Conservation (phyloP, 1,140 invertebrate genomes). For the Nomia melanderi region DNA sequence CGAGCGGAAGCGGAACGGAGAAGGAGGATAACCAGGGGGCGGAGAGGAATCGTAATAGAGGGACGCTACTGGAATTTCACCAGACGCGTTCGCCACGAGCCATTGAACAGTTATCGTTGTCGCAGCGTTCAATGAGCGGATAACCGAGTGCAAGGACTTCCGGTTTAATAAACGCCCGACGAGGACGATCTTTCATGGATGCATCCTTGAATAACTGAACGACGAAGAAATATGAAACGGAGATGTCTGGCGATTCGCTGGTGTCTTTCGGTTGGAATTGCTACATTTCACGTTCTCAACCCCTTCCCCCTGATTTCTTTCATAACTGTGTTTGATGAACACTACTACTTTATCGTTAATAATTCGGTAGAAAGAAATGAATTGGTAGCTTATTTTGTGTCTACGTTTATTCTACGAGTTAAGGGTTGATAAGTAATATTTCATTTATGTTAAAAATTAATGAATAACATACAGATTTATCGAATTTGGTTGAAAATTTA, state of each 20-base stretch:
- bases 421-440: too few relatives aligned
- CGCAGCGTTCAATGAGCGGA: slow-evolving; percentile 62
- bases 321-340: too few relatives aligned
- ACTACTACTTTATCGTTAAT: too few relatives aligned
- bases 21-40: neutral
- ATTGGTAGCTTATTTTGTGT: too few relatives aligned
- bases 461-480: too few relatives aligned
- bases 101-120: slow-evolving; percentile 66
- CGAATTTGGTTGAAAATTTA: too few relatives aligned
- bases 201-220: slow-evolving; percentile 10
- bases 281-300: neutral
- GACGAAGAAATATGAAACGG: neutral
- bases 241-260: neutral
- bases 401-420: too few relatives aligned
- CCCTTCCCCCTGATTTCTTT: too few relatives aligned
- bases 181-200: slow-evolving; percentile 26
- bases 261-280: neutral
- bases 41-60: slow-evolving; percentile 43
- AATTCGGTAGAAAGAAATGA: too few relatives aligned
- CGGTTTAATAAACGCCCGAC: slow-evolving; percentile 58
- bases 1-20: slow-evolving; percentile 54
- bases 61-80: slow-evolving; percentile 62
- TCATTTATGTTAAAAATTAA: too few relatives aligned
- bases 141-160: slow-evolving; percentile 54
- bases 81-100: slow-evolving; percentile 62